Evolutionary conservation across 2,113 vertebrate genomes (phyloP), one percentile per base, ranked within the genome.

Genomic region (Pandion haliaetus): DNA sequence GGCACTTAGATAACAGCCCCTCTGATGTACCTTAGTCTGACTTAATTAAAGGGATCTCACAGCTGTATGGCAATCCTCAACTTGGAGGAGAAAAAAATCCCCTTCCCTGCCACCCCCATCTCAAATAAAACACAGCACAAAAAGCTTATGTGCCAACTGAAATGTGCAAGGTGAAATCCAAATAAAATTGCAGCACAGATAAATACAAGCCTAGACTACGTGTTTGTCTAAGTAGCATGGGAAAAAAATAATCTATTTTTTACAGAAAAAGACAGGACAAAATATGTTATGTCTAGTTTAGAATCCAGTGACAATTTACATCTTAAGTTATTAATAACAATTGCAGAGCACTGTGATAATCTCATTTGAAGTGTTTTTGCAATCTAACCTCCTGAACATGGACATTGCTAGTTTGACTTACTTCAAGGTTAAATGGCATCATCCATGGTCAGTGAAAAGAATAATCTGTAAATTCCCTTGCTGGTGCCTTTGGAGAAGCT

Each of bases 31-130:
- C 63, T 88, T 88, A 42, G n/a, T 69, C 63, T 23, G 47, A 69
- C 55, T 89, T 95, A 94, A 97, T 90, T 92, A 96, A 85, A 92
- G 66, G n/a, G 26, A 34, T 55, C 32, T 94, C 50, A 26, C 40
- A 88, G 47, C 55, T 90, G 55, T 45, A 58, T 45, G 38, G 45
- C 59, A 88, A 62, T 52, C 19, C 80, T 54, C 61, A 81, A 14
- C 24, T 38, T 40, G 32, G 26, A 86, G 23, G 38, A 49, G 47
- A 55, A 91, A 83, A 92, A 91, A 62, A 42, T 15, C 5, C 28
- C 24, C 29, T 78, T 84, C 65, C 55, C 77, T 14, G 17, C 63
- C 31, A 26, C 21, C 14, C 18, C 14, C 24, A 59, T 38, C 54
- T 79, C 42, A 90, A 79, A 82, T 9, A 78, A 70, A 93, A 52